phyloP scores from a whole-genome alignment of 2,113 vertebrate species.

The Gnathonemus echidnorhynchus region DNA sequence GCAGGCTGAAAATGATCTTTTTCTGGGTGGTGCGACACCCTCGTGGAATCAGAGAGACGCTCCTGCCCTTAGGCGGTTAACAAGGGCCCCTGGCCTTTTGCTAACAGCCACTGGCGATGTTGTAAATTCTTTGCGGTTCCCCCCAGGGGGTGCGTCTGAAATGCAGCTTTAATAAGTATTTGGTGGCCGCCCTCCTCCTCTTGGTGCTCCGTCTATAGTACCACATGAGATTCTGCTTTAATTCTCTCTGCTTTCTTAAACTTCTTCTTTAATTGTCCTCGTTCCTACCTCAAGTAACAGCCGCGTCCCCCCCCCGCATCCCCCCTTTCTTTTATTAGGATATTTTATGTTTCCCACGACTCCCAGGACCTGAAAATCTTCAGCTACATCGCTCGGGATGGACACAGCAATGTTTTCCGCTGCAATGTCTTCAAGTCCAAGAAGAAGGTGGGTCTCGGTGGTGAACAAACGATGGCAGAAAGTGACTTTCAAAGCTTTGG shows the following conservation, averaged over 20 bases:
- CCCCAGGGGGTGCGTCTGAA: background rate
- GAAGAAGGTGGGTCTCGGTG: constrained; percentile 73
- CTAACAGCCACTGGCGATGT: background rate
- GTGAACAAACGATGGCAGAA: background rate
- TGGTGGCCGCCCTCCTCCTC: background rate
- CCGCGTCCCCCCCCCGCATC: background rate
- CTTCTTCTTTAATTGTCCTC: background rate
- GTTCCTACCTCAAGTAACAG: background rate
- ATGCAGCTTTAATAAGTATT: background rate
- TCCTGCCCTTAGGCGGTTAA: background rate
- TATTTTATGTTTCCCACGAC: constrained; percentile 96
- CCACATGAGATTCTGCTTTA: background rate
- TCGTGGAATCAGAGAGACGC: background rate
- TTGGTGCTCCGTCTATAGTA: background rate
- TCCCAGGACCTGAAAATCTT: constrained; percentile 98
- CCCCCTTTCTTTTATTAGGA: constrained; percentile 58
- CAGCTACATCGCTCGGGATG: constrained; percentile 93
- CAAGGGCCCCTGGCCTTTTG: background rate
- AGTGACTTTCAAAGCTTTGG: background rate
- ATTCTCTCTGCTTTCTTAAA: background rate
- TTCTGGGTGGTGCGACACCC: background rate
- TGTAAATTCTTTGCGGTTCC: background rate
- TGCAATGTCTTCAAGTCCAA: constrained; percentile 98
- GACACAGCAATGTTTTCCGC: constrained; percentile 83
- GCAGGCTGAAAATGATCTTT: background rate